These are phyloP conservation scores for Brachionichthys hirsutus DNA, from an alignment of 2,113 vertebrate species.

Conservation along the genomic window DNA sequence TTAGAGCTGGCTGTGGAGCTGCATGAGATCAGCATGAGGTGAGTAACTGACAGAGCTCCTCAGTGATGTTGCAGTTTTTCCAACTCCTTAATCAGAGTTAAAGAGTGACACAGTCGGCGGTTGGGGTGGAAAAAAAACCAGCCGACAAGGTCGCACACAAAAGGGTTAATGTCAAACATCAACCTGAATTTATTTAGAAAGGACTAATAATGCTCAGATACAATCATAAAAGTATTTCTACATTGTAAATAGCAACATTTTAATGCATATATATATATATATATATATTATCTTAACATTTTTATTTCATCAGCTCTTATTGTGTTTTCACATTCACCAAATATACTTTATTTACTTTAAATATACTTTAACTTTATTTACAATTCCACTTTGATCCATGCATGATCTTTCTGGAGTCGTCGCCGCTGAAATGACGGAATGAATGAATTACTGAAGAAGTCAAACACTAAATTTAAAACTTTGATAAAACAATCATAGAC, in stretches of 20 bases:
- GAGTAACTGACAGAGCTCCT: conserved; percentile 41
- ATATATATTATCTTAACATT: too few relatives aligned
- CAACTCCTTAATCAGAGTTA: conserved; percentile 31
- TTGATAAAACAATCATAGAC: not conserved
- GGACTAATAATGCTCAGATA: too few relatives aligned
- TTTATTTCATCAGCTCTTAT: too few relatives aligned
- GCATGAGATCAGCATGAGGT: conserved; percentile 13
- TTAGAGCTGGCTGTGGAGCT: conserved; percentile 57
- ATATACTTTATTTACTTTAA: too few relatives aligned
- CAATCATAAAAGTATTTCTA: too few relatives aligned
- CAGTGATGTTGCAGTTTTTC: conserved; percentile 15
- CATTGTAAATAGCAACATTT: too few relatives aligned
- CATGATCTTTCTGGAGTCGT: not conserved
- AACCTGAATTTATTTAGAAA: too few relatives aligned
- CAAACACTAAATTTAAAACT: not conserved
- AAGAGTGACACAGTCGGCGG: not conserved
- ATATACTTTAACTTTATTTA: too few relatives aligned
- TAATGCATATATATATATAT: too few relatives aligned
- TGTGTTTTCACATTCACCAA: not conserved
- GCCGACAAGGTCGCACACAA: not conserved
- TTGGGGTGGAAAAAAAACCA: too few relatives aligned
- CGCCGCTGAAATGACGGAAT: not conserved
- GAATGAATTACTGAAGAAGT: not conserved
- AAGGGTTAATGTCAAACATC: too few relatives aligned
- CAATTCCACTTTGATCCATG: not conserved